Base-by-base conservation (phyloP, 2,113 vertebrate species). In the Thryonomys swinderianus region DNA sequence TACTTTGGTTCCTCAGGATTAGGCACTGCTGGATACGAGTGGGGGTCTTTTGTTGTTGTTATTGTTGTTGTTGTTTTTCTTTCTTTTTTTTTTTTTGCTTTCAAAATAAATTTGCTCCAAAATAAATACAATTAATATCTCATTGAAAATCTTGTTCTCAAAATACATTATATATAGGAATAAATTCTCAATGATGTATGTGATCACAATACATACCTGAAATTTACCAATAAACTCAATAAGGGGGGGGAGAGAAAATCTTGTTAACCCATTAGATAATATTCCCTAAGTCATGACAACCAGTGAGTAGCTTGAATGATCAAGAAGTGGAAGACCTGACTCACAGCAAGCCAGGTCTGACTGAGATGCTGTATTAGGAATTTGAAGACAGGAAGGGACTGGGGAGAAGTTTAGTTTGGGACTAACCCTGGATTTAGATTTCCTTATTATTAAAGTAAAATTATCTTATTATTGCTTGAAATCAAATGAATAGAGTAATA, bases 401-500 rank as follows among this genome's bases (percentile, higher is more conserved):
- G 2, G 0, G 51, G 2, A 7, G 7, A 66, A 55, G 23, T 67
- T 81, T 40, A 66, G 20, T 61, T 82, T 69, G 61, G 53, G 9
- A 55, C n/a, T 53, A 62, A 76, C 5, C 23, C 17, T 85, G 30
- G 42, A 51, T 96, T 88, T 73, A 85, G n/a, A 48, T 88, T 42
- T n/a, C 18, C 13, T 92, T 21, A 61, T 79, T 66, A 51, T 8
- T 95, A 57, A 62, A 93, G 55, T 9, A 83, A 95, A 94, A 88
- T 48, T 23, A 82, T 45, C 23, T 32, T 18, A 40, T 32, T 64
- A 53, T 20, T 17, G n/a, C 27, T 93, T 82, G 42, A 48, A 13
- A 64, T n/a, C 7, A 11, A 89, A 62, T 1, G 62, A 90, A 86
- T 32, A 89, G 2, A 32, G 34, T 34, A 34, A 62, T 37, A 20